Evolutionary conservation across 2,888 invertebrate species (phyloP), one percentile per base, ranked within the genome.

Genomic region (Hydriomena furcata): DNA sequence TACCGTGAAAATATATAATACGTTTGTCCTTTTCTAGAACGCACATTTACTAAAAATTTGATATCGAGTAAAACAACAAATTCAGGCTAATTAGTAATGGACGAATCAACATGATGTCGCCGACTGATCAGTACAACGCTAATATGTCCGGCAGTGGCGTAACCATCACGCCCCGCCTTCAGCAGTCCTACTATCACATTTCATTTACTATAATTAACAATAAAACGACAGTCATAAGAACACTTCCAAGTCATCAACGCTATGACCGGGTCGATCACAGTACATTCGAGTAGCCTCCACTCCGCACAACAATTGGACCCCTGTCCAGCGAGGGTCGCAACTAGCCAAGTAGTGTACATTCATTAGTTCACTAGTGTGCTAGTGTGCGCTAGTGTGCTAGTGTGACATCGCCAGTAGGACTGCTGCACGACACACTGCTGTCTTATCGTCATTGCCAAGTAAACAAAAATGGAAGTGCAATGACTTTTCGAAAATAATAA

Each of bases 151-250:
- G 43, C 46, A 59, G 61, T 64, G 68, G 70, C 67, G 66, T 66
- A 73, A n/a, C 75, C 77, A 62, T 40, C 58, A 48, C 62, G 66
- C 61, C 8, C 66, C 21, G 7, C 3, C 11, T 50, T 63, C 79
- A 77, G 81, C 84, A 87, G 84, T 79, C 85, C 84, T 71, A 82
- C 79, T 76, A 79, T 80, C 79, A 82, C 82, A 84, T 77, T 79
- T 68, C 70, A 76, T 76, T 79, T 69, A 75, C 66, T 68, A 73
- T 65, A 68, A 52, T 46, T 67, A 76, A 73, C 78, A 76, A 79
- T 70, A 82, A 77, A 80, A 79, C 67, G 78, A 83, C 83, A 83
- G 83, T 84, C 84, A 80, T 82, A 73, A 71, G 78, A 82, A 76
- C 73, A 73, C 77, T 68, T 68, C 70, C 67, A 69, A 71, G 68